A percentile compares a stretch with the other conserved stretches of the same genome.
Evolutionary conservation across 2,888 invertebrate species (phyloP).

Genomic region (Holacanthella duospinosa): DNA sequence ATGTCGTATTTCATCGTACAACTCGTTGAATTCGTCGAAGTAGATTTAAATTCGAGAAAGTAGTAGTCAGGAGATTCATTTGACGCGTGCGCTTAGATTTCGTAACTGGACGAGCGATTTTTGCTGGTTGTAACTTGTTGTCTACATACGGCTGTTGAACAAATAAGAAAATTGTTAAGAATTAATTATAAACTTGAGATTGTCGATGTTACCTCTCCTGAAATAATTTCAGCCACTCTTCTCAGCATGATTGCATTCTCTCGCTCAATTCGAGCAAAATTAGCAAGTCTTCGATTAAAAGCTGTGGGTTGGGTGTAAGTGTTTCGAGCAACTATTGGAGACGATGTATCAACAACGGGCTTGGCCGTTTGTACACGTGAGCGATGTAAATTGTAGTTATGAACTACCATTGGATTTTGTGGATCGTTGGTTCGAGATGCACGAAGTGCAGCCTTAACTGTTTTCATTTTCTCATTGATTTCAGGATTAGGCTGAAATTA

Average conservation of each 20-base stretch:
- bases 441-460: constrained; percentile 16
- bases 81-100: constrained; percentile 21
- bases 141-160: constrained; percentile 21
- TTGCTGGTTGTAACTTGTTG: constrained; percentile 13
- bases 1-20: constrained; percentile 12
- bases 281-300: constrained; percentile 26
- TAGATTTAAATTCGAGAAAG: constrained; percentile 34
- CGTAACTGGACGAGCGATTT: not conserved
- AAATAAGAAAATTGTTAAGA: not conserved
- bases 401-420: constrained; percentile 15
- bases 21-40: constrained; percentile 26
- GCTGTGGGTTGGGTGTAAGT: constrained; percentile 18
- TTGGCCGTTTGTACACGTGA: constrained; percentile 19
- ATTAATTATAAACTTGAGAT: not conserved
- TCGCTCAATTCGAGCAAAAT: constrained; percentile 30
- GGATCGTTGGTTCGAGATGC: constrained; percentile 18
- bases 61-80: constrained; percentile 26
- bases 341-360: constrained; percentile 24
- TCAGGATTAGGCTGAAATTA: not conserved
- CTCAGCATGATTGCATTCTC: constrained; percentile 33
- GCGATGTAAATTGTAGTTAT: constrained; percentile 20
- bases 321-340: constrained; percentile 20
- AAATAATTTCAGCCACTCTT: constrained; percentile 30
- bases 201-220: constrained; percentile 22
- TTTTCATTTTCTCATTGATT: not conserved